Conservation (phyloP, 2,113 vertebrate species). For the Aptenodytes patagonicus region DNA sequence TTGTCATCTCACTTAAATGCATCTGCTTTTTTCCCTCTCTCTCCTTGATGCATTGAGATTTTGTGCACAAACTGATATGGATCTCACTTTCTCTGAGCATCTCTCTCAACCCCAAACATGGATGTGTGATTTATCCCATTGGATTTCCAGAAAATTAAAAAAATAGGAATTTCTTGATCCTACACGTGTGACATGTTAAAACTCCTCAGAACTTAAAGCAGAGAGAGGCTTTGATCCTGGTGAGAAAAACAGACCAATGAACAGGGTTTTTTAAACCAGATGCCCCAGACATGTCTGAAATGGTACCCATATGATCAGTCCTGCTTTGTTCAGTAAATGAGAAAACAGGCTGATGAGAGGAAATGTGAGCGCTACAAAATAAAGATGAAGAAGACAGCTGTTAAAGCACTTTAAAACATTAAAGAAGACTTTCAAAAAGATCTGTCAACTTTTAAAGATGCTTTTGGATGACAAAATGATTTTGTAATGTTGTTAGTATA, state of each 20-base stretch:
- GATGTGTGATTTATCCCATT: neutral
- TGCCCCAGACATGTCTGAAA: neutral
- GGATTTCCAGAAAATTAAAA: neutral
- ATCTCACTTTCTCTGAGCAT: neutral
- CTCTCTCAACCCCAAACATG: neutral
- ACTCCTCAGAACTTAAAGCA: neutral
- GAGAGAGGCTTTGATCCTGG: neutral
- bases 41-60: neutral
- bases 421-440: neutral
- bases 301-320: neutral
- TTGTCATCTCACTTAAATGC: neutral
- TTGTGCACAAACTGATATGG: neutral
- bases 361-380: neutral
- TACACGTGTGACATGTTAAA: neutral
- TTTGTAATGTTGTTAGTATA: neutral
- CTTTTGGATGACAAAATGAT: neutral
- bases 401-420: slow-evolving; percentile 8
- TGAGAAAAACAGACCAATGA: neutral
- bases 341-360: neutral
- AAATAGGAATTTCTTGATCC: neutral
- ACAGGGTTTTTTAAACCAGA: neutral
- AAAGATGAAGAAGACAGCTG: neutral
- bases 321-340: neutral
- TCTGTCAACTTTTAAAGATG: neutral
- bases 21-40: neutral